Evolutionary conservation across 2,888 invertebrate species (phyloP), one percentile per base, ranked within the genome.

Genomic region (Tipula helvola): DNA sequence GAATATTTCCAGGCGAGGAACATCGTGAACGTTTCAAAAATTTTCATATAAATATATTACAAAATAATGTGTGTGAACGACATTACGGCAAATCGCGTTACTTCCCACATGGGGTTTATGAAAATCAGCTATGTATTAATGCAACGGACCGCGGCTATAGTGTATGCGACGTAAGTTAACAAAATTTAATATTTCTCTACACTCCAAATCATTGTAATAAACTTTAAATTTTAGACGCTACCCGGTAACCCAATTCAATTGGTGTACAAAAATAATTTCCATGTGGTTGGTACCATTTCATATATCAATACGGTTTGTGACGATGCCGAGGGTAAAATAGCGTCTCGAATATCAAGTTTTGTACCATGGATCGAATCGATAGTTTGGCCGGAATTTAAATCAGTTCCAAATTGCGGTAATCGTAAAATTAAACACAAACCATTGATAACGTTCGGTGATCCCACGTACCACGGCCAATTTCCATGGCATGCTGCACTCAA

Each of bases 401-500:
- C 84, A 8, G 12, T n/a, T 10, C 84, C 84, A n/a, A 84, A 84
- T 84, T 84, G 84, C 39, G 84, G 84, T 39, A 36, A 39, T 16
- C 36, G 84, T 36, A 84, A 84, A 84, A 84, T 84, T 16, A 84
- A 84, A 84, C 84, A 84, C n/a, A 84, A 84, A 84, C 84, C 84
- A 16, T 84, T 92, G 10, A 91, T 92, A 36, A 90, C 91, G 0
- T 89, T 90, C 47, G 92, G 91, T 0, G 87, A 88, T 8, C 88
- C 89, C 0, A 90, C 91, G 0, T 90, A 91, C 84, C 90, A 91
- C 4, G 84, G 92, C 0, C 91, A 92, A 87, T 92, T 92, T 91
- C 92, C 92, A 0, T 92, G 92, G 92, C 92, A 92, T 88, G 90
- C 89, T 0, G 92, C 92, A 0, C 87, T 92, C 16, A 84, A 84